Evolutionary conservation across 2,888 invertebrate genomes (phyloP).

Genomic region (Brenthis hecate): DNA sequence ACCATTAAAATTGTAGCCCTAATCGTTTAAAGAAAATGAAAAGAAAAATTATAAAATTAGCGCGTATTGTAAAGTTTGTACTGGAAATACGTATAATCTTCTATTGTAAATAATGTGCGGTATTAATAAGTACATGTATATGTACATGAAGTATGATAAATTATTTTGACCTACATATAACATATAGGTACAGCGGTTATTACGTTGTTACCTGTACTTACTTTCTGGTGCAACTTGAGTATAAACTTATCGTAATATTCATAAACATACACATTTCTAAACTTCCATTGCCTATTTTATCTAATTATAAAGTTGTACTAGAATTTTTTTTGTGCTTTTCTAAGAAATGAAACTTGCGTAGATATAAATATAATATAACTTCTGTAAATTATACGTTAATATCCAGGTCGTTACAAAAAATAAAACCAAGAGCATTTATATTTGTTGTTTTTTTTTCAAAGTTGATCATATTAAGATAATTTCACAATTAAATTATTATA

Average conservation of each 20-base stretch:
- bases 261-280: neutral
- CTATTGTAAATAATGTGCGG: conserved; percentile 34
- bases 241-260: conserved; percentile 4
- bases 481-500: too few relatives aligned
- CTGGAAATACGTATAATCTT: conserved; percentile 7
- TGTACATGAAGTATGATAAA: neutral
- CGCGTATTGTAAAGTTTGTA: conserved; percentile 22
- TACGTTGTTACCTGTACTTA: neutral
- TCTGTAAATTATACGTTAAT: conserved; percentile 66
- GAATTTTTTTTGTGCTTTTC: conserved; percentile 52
- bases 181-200: neutral
- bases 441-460: conserved; percentile 14
- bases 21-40: neutral
- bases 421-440: conserved; percentile 57
- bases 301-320: conserved; percentile 51
- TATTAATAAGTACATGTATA: conserved; percentile 15
- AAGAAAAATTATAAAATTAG: conserved; percentile 5
- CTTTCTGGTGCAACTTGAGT: conserved; percentile 1
- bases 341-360: conserved; percentile 53
- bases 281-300: conserved; percentile 8
- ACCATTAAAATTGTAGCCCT: neutral
- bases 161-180: neutral
- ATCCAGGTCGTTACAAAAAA: conserved; percentile 71
- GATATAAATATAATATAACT: conserved; percentile 53
- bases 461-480: neutral